Percentiles rank a stretch among this genome's conserved stretches.
phyloP scores from a whole-genome alignment of 2,113 vertebrate genomes.

The Paratilapia polleni region DNA sequence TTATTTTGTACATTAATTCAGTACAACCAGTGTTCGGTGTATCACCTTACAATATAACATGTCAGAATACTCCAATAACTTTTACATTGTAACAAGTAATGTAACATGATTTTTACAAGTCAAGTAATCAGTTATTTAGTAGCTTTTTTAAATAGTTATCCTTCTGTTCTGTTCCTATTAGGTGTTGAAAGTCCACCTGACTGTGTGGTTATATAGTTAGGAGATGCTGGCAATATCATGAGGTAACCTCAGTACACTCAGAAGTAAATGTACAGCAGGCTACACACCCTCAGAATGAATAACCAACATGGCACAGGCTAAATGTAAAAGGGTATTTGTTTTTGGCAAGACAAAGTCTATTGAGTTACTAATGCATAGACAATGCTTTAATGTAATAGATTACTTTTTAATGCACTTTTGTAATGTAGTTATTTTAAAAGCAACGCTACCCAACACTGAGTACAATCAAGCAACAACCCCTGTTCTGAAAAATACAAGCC shows the following conservation, averaged over 20 bases:
- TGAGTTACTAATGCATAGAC: not conserved
- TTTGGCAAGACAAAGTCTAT: not conserved
- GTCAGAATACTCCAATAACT: not conserved
- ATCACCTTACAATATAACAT: not conserved
- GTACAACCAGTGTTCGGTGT: not conserved
- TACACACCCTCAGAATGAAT: not conserved
- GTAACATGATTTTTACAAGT: no score
- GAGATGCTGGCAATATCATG: not conserved
- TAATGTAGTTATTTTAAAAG: not conserved
- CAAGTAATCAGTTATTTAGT: no score
- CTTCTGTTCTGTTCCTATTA: no score
- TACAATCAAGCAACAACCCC: not conserved
- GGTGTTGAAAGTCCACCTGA: not conserved
- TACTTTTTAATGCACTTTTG: not conserved
- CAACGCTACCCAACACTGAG: not conserved
- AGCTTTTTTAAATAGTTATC: no score
- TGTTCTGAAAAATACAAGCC: not conserved
- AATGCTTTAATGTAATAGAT: not conserved
- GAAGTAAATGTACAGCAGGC: not conserved
- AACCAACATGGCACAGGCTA: not conserved
- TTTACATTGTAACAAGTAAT: not conserved
- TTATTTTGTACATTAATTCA: not conserved
- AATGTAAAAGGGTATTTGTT: not conserved
- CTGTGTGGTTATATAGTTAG: not conserved
- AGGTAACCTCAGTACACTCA: not conserved